A percentile compares a stretch with the other conserved stretches of the same genome.
Evolutionary conservation across 1,140 invertebrate species (phyloP).

Genomic region (Hyles vespertilio): DNA sequence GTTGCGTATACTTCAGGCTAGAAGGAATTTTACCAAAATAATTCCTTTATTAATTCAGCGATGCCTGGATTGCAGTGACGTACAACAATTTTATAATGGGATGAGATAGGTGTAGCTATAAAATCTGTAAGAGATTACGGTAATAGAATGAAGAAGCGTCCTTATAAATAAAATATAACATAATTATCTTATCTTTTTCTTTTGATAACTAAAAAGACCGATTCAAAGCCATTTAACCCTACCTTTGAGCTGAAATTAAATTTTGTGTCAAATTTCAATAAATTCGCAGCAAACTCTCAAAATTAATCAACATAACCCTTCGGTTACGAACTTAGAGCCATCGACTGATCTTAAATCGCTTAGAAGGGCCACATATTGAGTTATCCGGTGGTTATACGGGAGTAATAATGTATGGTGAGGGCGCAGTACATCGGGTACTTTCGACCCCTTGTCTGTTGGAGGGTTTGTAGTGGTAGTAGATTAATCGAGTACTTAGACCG

Average conservation of each 20-base stretch:
- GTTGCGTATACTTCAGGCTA: too few species aligned
- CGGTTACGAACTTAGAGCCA: constrained; percentile 22
- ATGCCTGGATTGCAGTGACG: too few species aligned
- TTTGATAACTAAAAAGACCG: too few species aligned
- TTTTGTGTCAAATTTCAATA: not conserved
- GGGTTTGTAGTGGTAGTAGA: constrained; percentile 26
- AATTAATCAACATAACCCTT: constrained; percentile 27
- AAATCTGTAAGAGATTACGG: too few species aligned
- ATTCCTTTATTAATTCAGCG: too few species aligned
- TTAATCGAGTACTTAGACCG: constrained; percentile 1
- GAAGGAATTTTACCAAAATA: too few species aligned
- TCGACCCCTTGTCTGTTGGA: constrained; percentile 13
- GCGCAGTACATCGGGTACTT: constrained; percentile 18
- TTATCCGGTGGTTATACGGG: constrained; percentile 26
- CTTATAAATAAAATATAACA: too few species aligned
- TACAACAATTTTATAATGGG: too few species aligned
- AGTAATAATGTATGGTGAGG: constrained; percentile 35
- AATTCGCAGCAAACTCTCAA: constrained; percentile 10
- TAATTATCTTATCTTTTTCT: too few species aligned
- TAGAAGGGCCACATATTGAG: constrained; percentile 32
- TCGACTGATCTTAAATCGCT: constrained; percentile 33
- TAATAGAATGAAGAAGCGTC: too few species aligned
- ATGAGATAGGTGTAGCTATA: too few species aligned
- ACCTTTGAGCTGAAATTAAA: not conserved
- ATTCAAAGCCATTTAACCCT: too few species aligned